Evolutionary conservation across 2,888 invertebrate species (phyloP).

Genomic region (Eupithecia tripunctaria): DNA sequence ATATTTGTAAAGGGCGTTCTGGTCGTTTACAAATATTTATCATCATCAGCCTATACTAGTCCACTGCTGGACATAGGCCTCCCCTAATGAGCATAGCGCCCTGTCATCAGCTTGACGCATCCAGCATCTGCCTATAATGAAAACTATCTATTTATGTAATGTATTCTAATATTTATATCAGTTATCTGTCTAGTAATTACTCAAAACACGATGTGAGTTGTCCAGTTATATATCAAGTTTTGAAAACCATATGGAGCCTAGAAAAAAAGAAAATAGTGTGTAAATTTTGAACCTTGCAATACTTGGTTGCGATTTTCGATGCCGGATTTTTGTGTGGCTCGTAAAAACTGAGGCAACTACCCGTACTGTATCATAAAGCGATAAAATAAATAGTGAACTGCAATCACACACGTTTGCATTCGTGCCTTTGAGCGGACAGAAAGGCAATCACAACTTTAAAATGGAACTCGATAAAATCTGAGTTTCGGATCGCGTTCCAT

Average conservation of each 20-base stretch:
- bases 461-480: not conserved
- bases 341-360: not conserved
- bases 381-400: not conserved
- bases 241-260: not conserved
- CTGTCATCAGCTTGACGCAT: too few relatives aligned
- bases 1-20: too few relatives aligned
- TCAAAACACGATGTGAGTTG: too few relatives aligned
- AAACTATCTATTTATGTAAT: too few relatives aligned
- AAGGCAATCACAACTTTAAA: constrained; percentile 5
- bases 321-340: not conserved
- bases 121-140: too few relatives aligned
- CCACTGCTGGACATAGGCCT: too few relatives aligned
- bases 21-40: too few relatives aligned
- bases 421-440: not conserved
- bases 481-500: not conserved
- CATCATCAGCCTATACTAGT: too few relatives aligned
- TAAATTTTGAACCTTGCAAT: not conserved
- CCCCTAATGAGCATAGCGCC: too few relatives aligned
- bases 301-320: not conserved
- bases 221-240: too few relatives aligned
- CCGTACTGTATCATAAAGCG: not conserved
- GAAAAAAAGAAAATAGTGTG: not conserved
- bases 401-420: constrained; percentile 1
- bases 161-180: too few relatives aligned
- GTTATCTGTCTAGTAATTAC: too few relatives aligned